Conservation (phyloP, 92 coral and sea anemone species). For the Plumapathes pennacea region DNA sequence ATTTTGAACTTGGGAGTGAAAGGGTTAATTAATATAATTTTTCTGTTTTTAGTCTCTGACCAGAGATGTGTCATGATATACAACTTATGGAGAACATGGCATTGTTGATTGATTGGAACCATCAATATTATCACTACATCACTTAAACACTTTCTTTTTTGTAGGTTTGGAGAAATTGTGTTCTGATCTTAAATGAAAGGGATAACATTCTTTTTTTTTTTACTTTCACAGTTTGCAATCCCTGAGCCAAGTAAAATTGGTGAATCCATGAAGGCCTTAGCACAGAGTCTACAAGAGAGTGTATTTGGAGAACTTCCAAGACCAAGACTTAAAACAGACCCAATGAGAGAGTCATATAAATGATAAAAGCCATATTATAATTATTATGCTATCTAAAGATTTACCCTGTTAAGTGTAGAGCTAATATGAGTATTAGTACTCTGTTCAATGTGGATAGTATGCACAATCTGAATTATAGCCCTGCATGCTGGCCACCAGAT, state of each 20-base stretch:
- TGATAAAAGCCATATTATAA: too few relatives aligned
- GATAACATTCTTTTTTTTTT: background rate
- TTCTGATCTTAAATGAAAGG: background rate
- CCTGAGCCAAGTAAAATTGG: slow-evolving; percentile 91
- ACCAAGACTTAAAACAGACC: slow-evolving; percentile 74
- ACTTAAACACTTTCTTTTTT: background rate
- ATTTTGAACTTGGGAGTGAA: too few relatives aligned
- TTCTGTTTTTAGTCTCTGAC: too few relatives aligned
- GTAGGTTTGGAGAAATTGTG: background rate
- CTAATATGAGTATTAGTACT: too few relatives aligned
- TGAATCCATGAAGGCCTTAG: slow-evolving; percentile 93
- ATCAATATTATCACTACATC: background rate
- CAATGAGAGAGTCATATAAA: too few relatives aligned
- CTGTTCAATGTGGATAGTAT: too few relatives aligned
- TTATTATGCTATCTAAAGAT: too few relatives aligned
- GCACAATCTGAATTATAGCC: too few relatives aligned
- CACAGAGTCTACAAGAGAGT: slow-evolving; percentile 84
- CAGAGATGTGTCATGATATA: too few relatives aligned
- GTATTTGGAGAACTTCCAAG: slow-evolving; percentile 96
- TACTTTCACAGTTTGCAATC: slow-evolving; percentile 42
- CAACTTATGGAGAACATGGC: background rate
- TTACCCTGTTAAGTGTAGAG: too few relatives aligned
- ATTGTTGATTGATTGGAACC: background rate
- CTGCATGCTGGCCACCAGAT: too few relatives aligned
- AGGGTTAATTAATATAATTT: too few relatives aligned